Evolutionary conservation across 2,888 invertebrate species (phyloP).

Genomic region (Thyatira batis): DNA sequence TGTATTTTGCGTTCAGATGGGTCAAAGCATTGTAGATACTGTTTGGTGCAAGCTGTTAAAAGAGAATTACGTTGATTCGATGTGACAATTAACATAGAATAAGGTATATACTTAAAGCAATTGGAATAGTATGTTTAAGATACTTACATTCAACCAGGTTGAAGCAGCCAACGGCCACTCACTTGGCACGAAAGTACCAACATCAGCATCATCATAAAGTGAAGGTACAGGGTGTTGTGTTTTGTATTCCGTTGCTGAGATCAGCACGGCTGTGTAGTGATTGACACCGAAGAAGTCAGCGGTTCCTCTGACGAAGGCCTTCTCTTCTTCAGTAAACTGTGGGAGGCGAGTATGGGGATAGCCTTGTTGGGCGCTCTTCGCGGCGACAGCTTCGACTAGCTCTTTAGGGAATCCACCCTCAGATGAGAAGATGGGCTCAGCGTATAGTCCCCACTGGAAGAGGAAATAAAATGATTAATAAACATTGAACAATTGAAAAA

Average conservation of each 20-base stretch:
- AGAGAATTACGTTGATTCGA: not conserved
- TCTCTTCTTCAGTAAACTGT: conserved; percentile 62
- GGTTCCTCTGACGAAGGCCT: conserved; percentile 43
- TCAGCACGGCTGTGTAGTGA: conserved; percentile 81
- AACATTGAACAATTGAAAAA: not conserved
- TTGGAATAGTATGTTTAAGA: not conserved
- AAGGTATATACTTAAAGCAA: too few relatives aligned
- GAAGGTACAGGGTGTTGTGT: conserved; percentile 25
- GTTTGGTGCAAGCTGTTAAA: conserved; percentile 75
- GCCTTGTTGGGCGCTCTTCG: conserved; percentile 65
- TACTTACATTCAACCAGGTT: not conserved
- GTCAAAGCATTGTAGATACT: conserved; percentile 80
- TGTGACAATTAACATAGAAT: too few relatives aligned
- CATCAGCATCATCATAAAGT: conserved; percentile 25
- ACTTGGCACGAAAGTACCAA: conserved; percentile 5
- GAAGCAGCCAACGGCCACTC: not conserved
- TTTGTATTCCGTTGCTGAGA: conserved; percentile 43
- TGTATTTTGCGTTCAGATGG: conserved; percentile 72
- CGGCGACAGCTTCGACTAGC: conserved; percentile 64
- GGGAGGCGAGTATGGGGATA: conserved; percentile 64
- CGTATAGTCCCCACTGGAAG: conserved; percentile 68
- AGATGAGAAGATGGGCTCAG: conserved; percentile 72
- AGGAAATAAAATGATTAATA: not conserved
- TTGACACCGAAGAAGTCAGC: conserved; percentile 82
- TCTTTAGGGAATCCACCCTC: conserved; percentile 80